Conservation (phyloP, 2,113 vertebrate genomes). For the Tretioscincus oriximinensis region DNA sequence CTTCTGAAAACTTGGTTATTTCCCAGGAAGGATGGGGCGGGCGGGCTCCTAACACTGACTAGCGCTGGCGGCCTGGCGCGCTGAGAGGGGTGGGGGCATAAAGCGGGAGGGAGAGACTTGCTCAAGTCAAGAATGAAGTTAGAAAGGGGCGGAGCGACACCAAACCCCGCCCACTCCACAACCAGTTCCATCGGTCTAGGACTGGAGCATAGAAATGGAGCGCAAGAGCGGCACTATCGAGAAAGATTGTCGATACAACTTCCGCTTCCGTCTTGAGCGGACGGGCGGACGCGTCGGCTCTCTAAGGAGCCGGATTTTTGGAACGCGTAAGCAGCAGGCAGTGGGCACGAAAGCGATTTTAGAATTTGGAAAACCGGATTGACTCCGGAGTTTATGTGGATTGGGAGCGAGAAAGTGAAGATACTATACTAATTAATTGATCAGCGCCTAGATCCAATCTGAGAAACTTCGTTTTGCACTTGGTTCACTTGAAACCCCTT, state of each 20-base stretch:
- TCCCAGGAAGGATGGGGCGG: background rate
- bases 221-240: background rate
- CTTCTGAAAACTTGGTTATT: no score
- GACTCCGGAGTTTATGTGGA: no score
- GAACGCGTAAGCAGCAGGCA: no score
- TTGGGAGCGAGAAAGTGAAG: no score
- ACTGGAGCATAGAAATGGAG: background rate
- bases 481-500: no score
- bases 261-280: background rate
- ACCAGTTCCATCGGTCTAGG: background rate
- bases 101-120: background rate
- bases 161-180: background rate
- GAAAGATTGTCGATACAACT: fast-evolving
- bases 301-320: no score
- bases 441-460: no score
- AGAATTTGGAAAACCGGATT: no score
- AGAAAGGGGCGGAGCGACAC: fast-evolving
- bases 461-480: no score
- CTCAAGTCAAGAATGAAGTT: background rate
- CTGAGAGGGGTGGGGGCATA: background rate
- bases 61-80: background rate
- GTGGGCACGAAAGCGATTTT: no score
- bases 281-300: no score
- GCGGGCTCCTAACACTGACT: background rate
- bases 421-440: no score